Base-by-base conservation (phyloP, 2,113 vertebrate genomes). In the Podocnemis expansa region DNA sequence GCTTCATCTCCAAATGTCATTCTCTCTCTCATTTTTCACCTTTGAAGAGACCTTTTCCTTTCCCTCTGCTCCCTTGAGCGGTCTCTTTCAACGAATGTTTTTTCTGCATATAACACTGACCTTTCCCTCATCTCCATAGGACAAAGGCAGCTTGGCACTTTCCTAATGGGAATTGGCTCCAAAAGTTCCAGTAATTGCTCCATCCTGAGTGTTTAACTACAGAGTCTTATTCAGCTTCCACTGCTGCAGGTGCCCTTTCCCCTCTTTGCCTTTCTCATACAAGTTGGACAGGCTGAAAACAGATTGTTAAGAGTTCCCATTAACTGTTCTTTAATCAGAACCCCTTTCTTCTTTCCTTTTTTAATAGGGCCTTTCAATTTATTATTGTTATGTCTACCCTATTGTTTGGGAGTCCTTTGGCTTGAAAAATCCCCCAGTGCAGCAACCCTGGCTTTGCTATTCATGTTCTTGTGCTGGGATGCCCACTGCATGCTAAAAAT, bases 181-280 rank as follows among this genome's bases (percentile, higher is more conserved):
- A 80, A 73, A 93, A 95, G 82, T 83, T 38, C 67, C 24, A 4
- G 56, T 96, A 97, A 96, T 97, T 96, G 90, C 91, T 91, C 63
- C 2, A 1, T 91, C 60, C 84, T 90, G 94, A 83, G 95, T 95
- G 89, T 14, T 4, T 38, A 88, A 93, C 47, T 38, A 56, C n/a
- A 43, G 29, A 47, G n/a, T 24, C 67, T 17, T 17, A 76, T 76
- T 76, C 41, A 43, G 24, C 73, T 27, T 25, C 73, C 0, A 1
- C 24, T n/a, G 76, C 73, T 29, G 78, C 78, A 16, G 11, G 0
- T 21, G 13, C 86, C 89, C 55, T 38, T 6, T 1, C 17, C 34
- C 75, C 21, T 79, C 47, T 75, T 76, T 14, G 87, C 87, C 78
- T 80, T 70, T 55, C 85, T 95, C 87, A 1, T 0, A 34, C 51